Evolutionary conservation across 2,888 invertebrate genomes (phyloP).

Genomic region (Tetramorium bicarinatum): DNA sequence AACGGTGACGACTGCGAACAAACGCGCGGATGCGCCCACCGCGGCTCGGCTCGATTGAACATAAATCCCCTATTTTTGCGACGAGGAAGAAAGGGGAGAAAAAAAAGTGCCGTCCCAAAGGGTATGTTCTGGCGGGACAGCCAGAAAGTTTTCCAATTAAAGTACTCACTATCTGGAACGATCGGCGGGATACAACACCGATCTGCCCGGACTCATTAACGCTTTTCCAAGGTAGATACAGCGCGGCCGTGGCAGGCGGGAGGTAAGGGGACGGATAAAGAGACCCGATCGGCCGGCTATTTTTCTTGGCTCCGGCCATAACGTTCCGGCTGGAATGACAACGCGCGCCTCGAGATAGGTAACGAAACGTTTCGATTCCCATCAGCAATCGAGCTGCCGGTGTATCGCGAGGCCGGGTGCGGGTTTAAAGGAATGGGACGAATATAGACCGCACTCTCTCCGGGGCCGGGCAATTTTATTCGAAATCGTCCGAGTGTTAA

Average conservation of each 20-base stretch:
- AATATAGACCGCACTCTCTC: slow-evolving; percentile 63
- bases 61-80: slow-evolving; percentile 70
- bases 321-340: slow-evolving; percentile 70
- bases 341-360: slow-evolving; percentile 64
- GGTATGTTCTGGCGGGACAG: slow-evolving; percentile 60
- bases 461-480: slow-evolving; percentile 77
- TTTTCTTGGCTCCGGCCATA: slow-evolving; percentile 74
- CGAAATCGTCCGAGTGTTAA: slow-evolving; percentile 81
- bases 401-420: slow-evolving; percentile 64
- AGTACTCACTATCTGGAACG: slow-evolving; percentile 79
- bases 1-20: slow-evolving; percentile 15
- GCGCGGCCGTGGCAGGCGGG: slow-evolving; percentile 25
- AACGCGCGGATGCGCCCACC: neutral
- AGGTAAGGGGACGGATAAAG: slow-evolving; percentile 27
- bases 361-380: slow-evolving; percentile 71
- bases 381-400: slow-evolving; percentile 63
- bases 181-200: slow-evolving; percentile 75
- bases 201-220: slow-evolving; percentile 76
- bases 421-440: slow-evolving; percentile 56
- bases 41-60: slow-evolving; percentile 48
- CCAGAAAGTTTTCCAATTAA: slow-evolving; percentile 81
- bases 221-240: slow-evolving; percentile 74
- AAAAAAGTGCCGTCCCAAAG: slow-evolving; percentile 30
- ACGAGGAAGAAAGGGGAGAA: slow-evolving; percentile 31
- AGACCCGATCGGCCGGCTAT: slow-evolving; percentile 64